A percentile compares a stretch with the other conserved stretches of the same genome.
phyloP scores from a whole-genome alignment of 2,888 invertebrate genomes.

The Eumacrocentrus americanus region DNA sequence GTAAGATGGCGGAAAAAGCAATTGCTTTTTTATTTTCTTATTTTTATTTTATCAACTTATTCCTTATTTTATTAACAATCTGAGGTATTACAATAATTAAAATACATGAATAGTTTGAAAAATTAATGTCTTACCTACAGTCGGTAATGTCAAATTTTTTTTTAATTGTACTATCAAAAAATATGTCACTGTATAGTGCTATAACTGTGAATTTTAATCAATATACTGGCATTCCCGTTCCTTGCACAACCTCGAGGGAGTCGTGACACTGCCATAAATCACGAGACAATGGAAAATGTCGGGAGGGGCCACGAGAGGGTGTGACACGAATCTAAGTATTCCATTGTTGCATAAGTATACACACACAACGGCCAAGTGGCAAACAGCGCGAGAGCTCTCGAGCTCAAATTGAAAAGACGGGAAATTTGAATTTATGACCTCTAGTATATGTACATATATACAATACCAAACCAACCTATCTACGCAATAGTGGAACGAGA shows the following conservation, averaged over 20 bases:
- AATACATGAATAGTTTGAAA: too few relatives aligned
- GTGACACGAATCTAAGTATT: conserved; percentile 52
- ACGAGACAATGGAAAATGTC: conserved; percentile 54
- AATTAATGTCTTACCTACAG: too few relatives aligned
- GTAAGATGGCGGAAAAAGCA: too few relatives aligned
- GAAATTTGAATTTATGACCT: conserved; percentile 29
- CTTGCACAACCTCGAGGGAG: neutral
- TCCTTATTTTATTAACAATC: too few relatives aligned
- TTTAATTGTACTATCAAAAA: too few relatives aligned
- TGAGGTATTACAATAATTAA: too few relatives aligned
- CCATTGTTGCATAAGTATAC: conserved; percentile 29
- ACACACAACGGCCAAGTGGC: conserved; percentile 16
- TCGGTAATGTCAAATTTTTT: too few relatives aligned
- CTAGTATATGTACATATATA: neutral
- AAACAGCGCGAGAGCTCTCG: conserved; percentile 21
- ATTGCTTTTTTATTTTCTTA: too few relatives aligned
- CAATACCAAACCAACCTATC: neutral
- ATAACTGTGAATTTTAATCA: conserved; percentile 32
- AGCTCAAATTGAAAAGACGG: conserved; percentile 17
- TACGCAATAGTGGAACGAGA: neutral
- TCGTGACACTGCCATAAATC: conserved; percentile 47
- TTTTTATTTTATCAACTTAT: too few relatives aligned
- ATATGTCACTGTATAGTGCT: too few relatives aligned
- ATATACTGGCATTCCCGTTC: conserved; percentile 26
- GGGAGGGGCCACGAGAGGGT: conserved; percentile 27